Base-by-base conservation (phyloP, 1,140 invertebrate genomes). In the Amyelois transitella region DNA sequence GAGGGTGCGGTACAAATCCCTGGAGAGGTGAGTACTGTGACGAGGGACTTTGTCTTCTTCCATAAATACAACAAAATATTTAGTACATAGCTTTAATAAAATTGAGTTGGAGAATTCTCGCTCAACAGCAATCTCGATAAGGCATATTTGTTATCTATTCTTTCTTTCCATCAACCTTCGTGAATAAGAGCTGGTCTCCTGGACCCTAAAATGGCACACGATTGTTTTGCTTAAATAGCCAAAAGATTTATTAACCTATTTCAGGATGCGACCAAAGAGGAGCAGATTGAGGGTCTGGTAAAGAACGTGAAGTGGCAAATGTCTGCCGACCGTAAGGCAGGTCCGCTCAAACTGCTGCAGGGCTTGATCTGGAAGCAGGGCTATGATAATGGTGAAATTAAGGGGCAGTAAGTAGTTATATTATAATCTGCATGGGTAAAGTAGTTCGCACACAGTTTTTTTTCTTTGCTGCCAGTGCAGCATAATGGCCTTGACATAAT, bases 301-400 rank as follows among this genome's bases (percentile, higher is more conserved):
- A 90, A 91, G 53, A 94, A 93, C 88, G 88, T 96, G 10, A 90
- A 92, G 59, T 94, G 93, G 92, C 93, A 95, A 82, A 97, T 97
- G 90, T 92, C 94, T 43, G 86, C 89, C 17, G 94, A 97, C 84
- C 91, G 94, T 51, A 97, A 97, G 80, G 92, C 92, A 20, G 92
- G 91, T 14, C 91, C 94, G 18, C 88, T 98, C 21, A 98, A 98
- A 86, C 91, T 93, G 38, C 86, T 98, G 2, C 97, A 98, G 78
- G 97, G 96, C 2, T 90, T 96, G 38, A 94, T 98, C 61, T 98
- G 95, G 94, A 91, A 92, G 67, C 91, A 94, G 62, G 97, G 94
- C 6, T 98, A 97, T 79, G 91, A 93, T 53, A 90, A 88, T 48
- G 94, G 93, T 18, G 86, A 92, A 19, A 79, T 98, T 0, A 94